Evolutionary conservation across 2,113 vertebrate species (phyloP), one percentile per base, ranked within the genome.

Genomic region (Labeo catla): DNA sequence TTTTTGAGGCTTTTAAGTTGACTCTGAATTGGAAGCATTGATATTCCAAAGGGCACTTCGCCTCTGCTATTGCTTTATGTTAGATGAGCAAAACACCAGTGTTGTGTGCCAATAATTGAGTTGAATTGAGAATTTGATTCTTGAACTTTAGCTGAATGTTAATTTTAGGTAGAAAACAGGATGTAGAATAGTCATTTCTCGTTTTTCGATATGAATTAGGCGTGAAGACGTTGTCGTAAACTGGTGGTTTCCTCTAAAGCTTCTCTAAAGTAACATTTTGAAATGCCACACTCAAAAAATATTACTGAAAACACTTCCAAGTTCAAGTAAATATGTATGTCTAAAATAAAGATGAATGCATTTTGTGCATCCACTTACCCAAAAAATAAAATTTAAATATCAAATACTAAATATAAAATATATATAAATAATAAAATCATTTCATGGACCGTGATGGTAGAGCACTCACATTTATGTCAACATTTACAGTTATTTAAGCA

Each of bases 1-100:
- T 50, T 78, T 68, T 68, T 66, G 15, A 79, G 61, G 50, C 12
- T 65, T 76, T 85, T 34, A 47, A 34, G 34, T 65, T 23, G 74
- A 52, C 8, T 36, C 23, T 39, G 70, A 84, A 65, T 34, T 68
- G 12, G 11, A 54, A 16, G 8, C 52, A 78, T 45, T 78, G 52
- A 45, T 80, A 77, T 72, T 80, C 34, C n/a, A n/a, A 50, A 63
- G 57, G 59, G 52, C 10, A 21, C 54, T 28, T 39, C 45, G 2
- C 21, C 34, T 54, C 4, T 0, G 39, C 43, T 65, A 16, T 49
- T 9, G 43, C 78, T 81, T 45, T 28, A 10, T 28, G 43, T n/a
- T 54, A 1, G 15, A 80, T 80, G 11, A 61, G 16, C 36, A 39
- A 23, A 80, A 15, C 6, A 13, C 1, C 6, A 23, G 6, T 2